Base-by-base conservation (phyloP, 2,113 vertebrate genomes). In the Vanacampus margaritifer region DNA sequence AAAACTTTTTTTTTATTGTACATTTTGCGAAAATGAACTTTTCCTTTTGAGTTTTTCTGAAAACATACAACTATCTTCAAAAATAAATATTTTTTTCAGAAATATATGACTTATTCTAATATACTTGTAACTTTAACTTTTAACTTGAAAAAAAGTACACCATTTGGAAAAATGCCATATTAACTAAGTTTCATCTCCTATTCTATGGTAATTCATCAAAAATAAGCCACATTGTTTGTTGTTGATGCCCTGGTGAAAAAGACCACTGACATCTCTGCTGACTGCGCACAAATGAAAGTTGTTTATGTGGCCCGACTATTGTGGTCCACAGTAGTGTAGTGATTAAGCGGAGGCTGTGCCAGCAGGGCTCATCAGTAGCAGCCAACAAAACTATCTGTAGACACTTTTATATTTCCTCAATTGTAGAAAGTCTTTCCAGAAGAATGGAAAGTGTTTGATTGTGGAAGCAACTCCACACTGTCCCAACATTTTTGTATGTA, bases 221-320 rank as follows among this genome's bases (percentile, higher is more conserved):
- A 57, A 46, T 62, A 45, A 39, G 28, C 54, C 67, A 32, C 53
- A 69, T 67, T 76, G 51, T 39, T 54, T 79, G 66, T 75, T 80
- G 75, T 79, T 73, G 74, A 61, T 72, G 73, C 69, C 61, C 59
- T 53, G 0, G 53, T 82, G 76, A 82, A 88, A n/a, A 81, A 75
- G 63, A 43, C 6, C n/a, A 54, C 74, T 41, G 79, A 43, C 63
- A 43, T 75, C 60, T 75, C 65, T 88, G 86, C 86, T 86, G 84
- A 86, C 59, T 65, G 37, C 51, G 51, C 68, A 28, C 51, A 82
- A 82, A 74, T 60, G 51, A 79, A 71, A 76, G 65, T 68, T 80
- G 79, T 88, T 85, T 76, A 78, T 73, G 79, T 72, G 64, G 48
- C 3, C 12, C 61, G 39, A 43, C 23, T n/a, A 62, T 62, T 62